Percentiles rank a stretch among this genome's conserved stretches.
phyloP scores from a whole-genome alignment of 2,113 vertebrate genomes.

The Tyrannus savana region DNA sequence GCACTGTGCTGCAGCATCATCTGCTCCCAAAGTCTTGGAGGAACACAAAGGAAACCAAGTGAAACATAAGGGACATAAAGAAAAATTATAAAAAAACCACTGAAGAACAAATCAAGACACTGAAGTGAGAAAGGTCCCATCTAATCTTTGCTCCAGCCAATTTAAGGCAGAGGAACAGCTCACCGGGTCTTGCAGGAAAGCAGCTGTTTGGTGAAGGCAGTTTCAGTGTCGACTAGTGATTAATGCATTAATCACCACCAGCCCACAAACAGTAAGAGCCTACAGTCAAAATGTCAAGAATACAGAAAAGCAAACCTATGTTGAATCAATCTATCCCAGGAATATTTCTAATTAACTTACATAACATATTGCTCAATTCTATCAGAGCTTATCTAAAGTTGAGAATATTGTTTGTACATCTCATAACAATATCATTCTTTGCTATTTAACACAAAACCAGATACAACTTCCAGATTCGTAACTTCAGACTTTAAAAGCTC shows the following conservation, averaged over 20 bases:
- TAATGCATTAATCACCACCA: slow-evolving; percentile 32
- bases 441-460: background rate
- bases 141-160: background rate
- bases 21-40: background rate
- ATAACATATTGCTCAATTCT: background rate
- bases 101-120: background rate
- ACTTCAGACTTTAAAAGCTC: background rate
- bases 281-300: slow-evolving; percentile 35
- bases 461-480: background rate
- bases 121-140: background rate
- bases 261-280: slow-evolving; percentile 9
- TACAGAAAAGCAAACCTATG: slow-evolving; percentile 15
- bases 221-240: background rate
- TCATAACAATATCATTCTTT: background rate
- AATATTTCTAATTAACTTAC: slow-evolving; percentile 15
- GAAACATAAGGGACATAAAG: fast-evolving
- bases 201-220: slow-evolving; percentile 1
- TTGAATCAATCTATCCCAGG: background rate
- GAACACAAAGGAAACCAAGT: fast-evolving
- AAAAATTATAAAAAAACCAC: background rate
- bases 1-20: background rate
- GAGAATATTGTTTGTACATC: background rate
- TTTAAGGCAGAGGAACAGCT: background rate
- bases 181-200: background rate
- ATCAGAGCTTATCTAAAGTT: background rate